Conservation (phyloP, 2,888 invertebrate genomes). For the Hyposoter didymator region DNA sequence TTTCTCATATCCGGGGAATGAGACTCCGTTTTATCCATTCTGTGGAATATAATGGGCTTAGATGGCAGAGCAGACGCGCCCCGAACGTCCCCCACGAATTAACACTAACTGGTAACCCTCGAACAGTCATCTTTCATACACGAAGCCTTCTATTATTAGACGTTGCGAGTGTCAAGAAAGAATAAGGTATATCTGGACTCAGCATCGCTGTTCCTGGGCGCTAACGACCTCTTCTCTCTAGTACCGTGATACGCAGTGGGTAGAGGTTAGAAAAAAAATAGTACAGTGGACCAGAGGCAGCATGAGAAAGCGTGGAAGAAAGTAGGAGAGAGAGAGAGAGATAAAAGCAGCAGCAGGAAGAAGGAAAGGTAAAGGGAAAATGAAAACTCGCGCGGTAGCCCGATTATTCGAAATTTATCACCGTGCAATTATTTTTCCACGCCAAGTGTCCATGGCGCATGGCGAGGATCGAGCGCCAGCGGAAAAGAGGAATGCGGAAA, state of each 20-base stretch:
- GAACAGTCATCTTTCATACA: conserved; percentile 44
- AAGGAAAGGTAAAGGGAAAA: conserved; percentile 27
- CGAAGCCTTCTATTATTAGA: neutral
- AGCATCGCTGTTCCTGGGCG: conserved; percentile 41
- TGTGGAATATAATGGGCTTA: neutral
- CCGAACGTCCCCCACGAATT: conserved; percentile 30
- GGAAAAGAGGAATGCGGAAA: conserved; percentile 47
- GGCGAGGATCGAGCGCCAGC: conserved; percentile 43
- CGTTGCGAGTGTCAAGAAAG: conserved; percentile 15
- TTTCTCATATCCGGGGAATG: neutral
- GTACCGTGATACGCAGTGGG: conserved; percentile 18
- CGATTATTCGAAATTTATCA: conserved; percentile 67
- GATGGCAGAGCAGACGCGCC: neutral
- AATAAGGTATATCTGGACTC: conserved; percentile 33
- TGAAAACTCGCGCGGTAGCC: conserved; percentile 63
- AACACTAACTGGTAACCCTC: conserved; percentile 22
- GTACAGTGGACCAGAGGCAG: conserved; percentile 22
- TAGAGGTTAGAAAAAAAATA: conserved; percentile 49
- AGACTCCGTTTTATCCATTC: neutral
- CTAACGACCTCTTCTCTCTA: conserved; percentile 52
- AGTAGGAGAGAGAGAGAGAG: neutral
- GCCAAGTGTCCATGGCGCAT: conserved; percentile 63
- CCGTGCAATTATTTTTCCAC: conserved; percentile 67
- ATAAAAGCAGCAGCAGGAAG: neutral
- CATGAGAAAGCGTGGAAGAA: neutral